Evolutionary conservation across 2,797 vertebrate genomes (phyloP).

Genomic region (Mastacembelus armatus): DNA sequence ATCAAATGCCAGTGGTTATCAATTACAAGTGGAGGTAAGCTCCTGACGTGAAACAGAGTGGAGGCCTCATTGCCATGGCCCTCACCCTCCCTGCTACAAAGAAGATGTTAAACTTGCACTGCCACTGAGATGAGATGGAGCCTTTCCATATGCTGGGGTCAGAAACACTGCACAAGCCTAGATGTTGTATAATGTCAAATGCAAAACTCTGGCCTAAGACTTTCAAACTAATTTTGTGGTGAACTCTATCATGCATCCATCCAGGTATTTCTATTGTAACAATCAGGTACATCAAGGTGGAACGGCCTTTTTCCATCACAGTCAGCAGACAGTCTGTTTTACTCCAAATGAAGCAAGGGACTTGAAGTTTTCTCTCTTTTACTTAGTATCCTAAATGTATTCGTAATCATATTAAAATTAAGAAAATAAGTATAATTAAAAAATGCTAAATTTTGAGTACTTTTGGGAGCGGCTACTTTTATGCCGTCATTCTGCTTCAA

Average conservation of each 20-base stretch:
- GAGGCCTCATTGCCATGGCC: slow-evolving; percentile 45
- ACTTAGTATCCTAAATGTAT: slow-evolving; percentile 76
- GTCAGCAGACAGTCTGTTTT: slow-evolving; percentile 52
- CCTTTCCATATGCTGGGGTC: slow-evolving; percentile 60
- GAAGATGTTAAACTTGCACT: slow-evolving; percentile 42
- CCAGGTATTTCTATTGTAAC: not conserved
- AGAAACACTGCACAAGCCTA: slow-evolving; percentile 41
- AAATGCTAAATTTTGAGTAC: slow-evolving; percentile 85
- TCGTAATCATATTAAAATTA: slow-evolving; percentile 91
- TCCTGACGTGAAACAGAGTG: slow-evolving; percentile 71
- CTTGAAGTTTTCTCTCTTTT: slow-evolving; percentile 81
- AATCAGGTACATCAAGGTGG: slow-evolving; percentile 25
- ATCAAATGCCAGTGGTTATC: slow-evolving; percentile 86
- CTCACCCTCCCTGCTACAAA: slow-evolving; percentile 61
- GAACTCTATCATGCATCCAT: not conserved
- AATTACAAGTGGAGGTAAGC: slow-evolving; percentile 80
- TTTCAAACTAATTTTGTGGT: slow-evolving; percentile 34
- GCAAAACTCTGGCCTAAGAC: slow-evolving; percentile 29
- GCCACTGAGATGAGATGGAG: slow-evolving; percentile 30
- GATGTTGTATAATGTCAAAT: slow-evolving; percentile 65
- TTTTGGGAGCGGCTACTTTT: slow-evolving; percentile 96
- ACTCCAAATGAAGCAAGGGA: slow-evolving; percentile 42
- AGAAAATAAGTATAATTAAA: slow-evolving; percentile 93
- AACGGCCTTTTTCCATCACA: too few relatives aligned
- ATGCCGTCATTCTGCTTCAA: slow-evolving; percentile 95